Evolutionary conservation across 92 coral and sea anemone species (phyloP).

Genomic region (Phenganax marumi): DNA sequence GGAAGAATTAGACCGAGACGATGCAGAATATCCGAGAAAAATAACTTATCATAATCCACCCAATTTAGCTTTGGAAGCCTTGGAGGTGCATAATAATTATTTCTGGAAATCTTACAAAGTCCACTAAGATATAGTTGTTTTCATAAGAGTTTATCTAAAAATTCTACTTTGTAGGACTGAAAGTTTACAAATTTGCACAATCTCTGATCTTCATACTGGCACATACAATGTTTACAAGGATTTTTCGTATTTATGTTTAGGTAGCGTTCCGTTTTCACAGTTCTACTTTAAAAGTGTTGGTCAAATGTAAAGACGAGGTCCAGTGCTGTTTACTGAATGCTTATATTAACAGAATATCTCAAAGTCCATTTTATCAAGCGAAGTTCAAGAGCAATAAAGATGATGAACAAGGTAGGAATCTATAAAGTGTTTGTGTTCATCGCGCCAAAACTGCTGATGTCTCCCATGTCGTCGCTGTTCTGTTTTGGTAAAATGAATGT

Average conservation of each 20-base stretch:
- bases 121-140: too few relatives aligned
- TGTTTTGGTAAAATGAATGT: too few relatives aligned
- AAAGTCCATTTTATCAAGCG: constrained; percentile 84
- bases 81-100: constrained; percentile 61
- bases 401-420: constrained; percentile 29
- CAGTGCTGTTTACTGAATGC: constrained; percentile 62
- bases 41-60: constrained; percentile 89
- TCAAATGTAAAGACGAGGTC: constrained; percentile 66
- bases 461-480: too few relatives aligned
- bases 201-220: not conserved
- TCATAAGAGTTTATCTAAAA: too few relatives aligned
- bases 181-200: too few relatives aligned
- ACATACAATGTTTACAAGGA: not conserved
- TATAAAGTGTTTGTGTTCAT: not conserved
- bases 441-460: not conserved
- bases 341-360: constrained; percentile 75
- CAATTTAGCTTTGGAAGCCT: constrained; percentile 79
- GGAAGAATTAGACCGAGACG: constrained; percentile 79
- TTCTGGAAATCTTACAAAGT: too few relatives aligned
- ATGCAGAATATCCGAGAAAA: constrained; percentile 75
- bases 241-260: constrained; percentile 39
- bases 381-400: constrained; percentile 76
- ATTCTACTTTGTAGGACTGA: too few relatives aligned
- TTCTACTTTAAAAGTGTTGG: constrained; percentile 71
- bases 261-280: constrained; percentile 89